Percentiles rank a stretch among this genome's conserved stretches.
Conservation (phyloP, 2,113 vertebrate species). For the Peucedramus taeniatus region DNA sequence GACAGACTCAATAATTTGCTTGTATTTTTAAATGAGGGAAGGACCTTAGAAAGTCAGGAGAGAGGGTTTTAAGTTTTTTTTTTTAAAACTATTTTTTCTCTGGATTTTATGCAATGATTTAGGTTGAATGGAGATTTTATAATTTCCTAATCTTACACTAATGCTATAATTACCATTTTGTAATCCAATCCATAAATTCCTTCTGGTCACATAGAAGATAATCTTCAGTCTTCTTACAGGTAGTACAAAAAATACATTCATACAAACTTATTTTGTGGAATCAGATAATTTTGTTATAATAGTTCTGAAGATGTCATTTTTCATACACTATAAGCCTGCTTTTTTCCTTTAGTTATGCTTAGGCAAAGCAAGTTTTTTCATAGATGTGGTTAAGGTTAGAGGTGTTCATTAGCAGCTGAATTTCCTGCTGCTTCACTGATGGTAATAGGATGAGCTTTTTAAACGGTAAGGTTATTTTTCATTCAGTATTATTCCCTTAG, state of each 20-base stretch:
- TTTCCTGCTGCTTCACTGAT: not conserved
- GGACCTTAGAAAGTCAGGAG: not conserved
- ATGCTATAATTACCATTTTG: not conserved
- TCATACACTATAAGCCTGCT: not conserved
- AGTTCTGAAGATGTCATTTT: not conserved
- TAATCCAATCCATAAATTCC: not conserved
- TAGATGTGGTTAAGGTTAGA: not conserved
- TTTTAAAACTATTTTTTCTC: not conserved
- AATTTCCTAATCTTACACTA: not conserved
- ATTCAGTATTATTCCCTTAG: not conserved
- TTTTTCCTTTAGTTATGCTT: not conserved
- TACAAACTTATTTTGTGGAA: not conserved
- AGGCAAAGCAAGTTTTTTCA: not conserved
- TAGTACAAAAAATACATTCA: not conserved
- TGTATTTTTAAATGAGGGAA: not conserved
- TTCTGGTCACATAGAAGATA: not conserved
- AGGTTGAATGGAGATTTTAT: not conserved
- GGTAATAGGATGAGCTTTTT: not conserved
- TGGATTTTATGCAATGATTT: not conserved
- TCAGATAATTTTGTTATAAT: not conserved
- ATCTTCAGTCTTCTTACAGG: not conserved
- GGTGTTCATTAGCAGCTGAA: slow-evolving; percentile 14
- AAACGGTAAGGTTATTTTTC: not conserved
- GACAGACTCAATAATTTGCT: not conserved
- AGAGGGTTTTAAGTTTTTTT: accelerated